phyloP scores from a whole-genome alignment of 2,113 vertebrate genomes.

The Corythoichthys haematopterus region DNA sequence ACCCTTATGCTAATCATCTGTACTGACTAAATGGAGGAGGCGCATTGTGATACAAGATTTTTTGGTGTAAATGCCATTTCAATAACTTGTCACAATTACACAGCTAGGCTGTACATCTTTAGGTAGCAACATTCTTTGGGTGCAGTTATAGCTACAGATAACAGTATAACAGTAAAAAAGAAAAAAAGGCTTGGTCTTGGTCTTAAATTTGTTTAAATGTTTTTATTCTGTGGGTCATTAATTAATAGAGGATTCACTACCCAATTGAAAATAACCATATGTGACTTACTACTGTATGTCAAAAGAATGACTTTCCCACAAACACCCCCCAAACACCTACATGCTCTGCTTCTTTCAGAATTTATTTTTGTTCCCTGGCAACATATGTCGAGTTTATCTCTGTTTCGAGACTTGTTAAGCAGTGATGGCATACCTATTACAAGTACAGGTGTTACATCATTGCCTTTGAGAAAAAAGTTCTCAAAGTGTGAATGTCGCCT shows the following conservation, averaged over 20 bases:
- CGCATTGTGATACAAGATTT: neutral
- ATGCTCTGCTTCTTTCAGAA: slow-evolving; percentile 44
- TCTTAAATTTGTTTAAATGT: neutral
- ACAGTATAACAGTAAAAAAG: too few species aligned
- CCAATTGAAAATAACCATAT: slow-evolving; percentile 25
- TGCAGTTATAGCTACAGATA: neutral
- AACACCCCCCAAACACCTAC: slow-evolving; percentile 40
- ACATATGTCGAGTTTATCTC: slow-evolving; percentile 28
- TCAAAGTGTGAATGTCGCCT: neutral
- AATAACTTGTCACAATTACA: neutral
- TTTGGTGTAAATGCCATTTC: neutral
- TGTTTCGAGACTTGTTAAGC: slow-evolving; percentile 24
- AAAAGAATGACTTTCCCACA: slow-evolving; percentile 42
- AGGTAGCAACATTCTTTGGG: neutral
- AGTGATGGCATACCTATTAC: slow-evolving; percentile 14
- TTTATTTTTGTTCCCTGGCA: slow-evolving; percentile 28
- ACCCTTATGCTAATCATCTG: neutral
- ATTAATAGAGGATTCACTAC: neutral
- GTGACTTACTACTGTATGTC: slow-evolving; percentile 27
- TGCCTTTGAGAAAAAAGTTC: neutral
- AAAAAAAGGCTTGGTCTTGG: neutral
- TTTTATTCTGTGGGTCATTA: neutral
- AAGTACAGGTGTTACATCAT: slow-evolving; percentile 9
- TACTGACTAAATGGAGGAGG: neutral
- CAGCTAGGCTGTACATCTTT: neutral